A percentile compares a stretch with the other conserved stretches of the same genome.
Evolutionary conservation across 2,797 vertebrate species (phyloP).

Genomic region (Anomalospiza imberbis): DNA sequence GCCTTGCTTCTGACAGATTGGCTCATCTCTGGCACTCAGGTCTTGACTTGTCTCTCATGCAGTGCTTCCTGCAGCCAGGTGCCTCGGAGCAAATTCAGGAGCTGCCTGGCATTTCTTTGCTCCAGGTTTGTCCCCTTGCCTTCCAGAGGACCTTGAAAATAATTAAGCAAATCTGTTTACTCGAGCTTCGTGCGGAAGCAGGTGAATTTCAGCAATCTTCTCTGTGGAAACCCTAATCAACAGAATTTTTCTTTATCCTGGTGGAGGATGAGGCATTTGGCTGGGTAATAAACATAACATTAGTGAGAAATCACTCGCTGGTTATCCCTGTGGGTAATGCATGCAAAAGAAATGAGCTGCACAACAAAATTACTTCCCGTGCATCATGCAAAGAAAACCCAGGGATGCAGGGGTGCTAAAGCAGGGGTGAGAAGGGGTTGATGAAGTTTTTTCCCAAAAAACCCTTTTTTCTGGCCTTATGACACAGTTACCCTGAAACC

Average conservation of each 20-base stretch:
- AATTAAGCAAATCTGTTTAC: slow-evolving; percentile 20
- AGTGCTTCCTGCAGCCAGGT: neutral
- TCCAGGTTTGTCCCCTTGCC: neutral
- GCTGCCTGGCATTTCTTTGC: neutral
- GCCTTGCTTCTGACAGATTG: neutral
- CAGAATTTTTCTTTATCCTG: neutral
- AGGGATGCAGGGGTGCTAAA: neutral
- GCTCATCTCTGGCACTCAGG: neutral
- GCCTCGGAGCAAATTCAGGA: neutral
- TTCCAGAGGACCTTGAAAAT: slow-evolving; percentile 5
- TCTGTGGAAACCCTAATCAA: slow-evolving; percentile 35
- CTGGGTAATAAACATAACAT: slow-evolving; percentile 32
- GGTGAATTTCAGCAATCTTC: slow-evolving; percentile 19
- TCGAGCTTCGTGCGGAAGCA: neutral
- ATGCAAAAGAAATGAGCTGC: slow-evolving; percentile 14
- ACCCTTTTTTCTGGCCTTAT: neutral
- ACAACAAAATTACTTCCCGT: slow-evolving; percentile 19
- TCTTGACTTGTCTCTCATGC: neutral
- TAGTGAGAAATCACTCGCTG: slow-evolving; percentile 14
- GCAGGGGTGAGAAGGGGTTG: neutral
- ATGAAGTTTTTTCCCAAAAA: neutral
- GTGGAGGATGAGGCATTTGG: neutral
- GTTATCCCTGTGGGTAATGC: slow-evolving; percentile 5
- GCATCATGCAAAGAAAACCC: neutral
- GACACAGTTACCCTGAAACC: neutral